Evolutionary conservation across 2,888 invertebrate genomes (phyloP), one percentile per base, ranked within the genome.

Genomic region (Polydrusus pterygomalis): DNA sequence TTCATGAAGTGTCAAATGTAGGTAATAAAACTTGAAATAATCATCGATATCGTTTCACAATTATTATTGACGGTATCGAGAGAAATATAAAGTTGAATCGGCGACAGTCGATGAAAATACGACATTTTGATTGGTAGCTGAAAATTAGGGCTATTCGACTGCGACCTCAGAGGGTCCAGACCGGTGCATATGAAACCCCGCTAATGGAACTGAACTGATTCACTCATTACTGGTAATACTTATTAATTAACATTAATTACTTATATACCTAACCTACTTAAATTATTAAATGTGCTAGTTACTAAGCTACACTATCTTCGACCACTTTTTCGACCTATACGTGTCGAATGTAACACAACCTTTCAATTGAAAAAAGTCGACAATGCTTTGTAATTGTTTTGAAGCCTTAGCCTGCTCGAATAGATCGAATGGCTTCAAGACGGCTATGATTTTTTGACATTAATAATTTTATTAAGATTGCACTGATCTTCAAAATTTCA

Each of bases 151-250:
- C 77, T 74, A 77, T 79, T 79, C 72, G 79, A 81, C 80, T 81
- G 78, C 79, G 75, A 75, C 75, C 72, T 81, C 76, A 72, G 70
- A 80, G 80, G 81, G 82, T 80, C 80, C 81, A 75, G 80, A 78
- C 78, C 77, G 81, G 81, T 81, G 82, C 75, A 80, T 74, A 81
- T 77, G 78, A 80, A 79, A 81, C 82, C 81, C 82, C 81, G 81
- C 81, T 82, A 80, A 63, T 83, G 85, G 84, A 86, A 86, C 85
- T 86, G 86, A 87, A 86, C 86, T 86, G 86, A 87, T 85, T 82
- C 82, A 82, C 79, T 81, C 80, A 81, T 82, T 82, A 79, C 79
- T 79, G 77, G 80, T 80, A 80, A 76, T 81, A 80, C 70, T 79
- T 80, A 79, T 80, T 79, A 38, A 74, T 58, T 74, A 62, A 79